phyloP scores from a whole-genome alignment of 2,113 vertebrate species.

The Rhombomys opimus region DNA sequence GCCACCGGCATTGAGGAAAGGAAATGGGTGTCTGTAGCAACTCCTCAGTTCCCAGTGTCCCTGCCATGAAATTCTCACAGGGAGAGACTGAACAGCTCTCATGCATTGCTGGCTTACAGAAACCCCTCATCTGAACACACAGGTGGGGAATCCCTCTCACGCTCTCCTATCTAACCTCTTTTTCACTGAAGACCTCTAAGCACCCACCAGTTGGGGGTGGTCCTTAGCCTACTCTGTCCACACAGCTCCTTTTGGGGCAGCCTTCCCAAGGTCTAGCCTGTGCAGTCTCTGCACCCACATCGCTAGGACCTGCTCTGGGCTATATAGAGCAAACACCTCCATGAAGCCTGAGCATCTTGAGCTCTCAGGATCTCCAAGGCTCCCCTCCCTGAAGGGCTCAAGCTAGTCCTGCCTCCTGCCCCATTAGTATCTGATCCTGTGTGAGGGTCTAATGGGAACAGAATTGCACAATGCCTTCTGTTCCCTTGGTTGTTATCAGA shows the following conservation, averaged over 20 bases:
- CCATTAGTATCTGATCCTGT: background rate
- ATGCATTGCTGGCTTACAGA: fast-evolving
- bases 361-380: background rate
- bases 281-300: background rate
- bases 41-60: background rate
- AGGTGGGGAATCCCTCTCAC: background rate
- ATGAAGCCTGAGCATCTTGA: background rate
- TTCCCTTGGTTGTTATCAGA: background rate
- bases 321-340: background rate
- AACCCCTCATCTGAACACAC: background rate
- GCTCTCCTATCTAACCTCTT: background rate
- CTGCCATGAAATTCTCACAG: fast-evolving
- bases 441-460: background rate
- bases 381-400: background rate
- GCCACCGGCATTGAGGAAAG: background rate
- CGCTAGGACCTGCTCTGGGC: no score
- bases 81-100: fast-evolving
- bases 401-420: background rate
- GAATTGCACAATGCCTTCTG: background rate
- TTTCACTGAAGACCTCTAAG: background rate
- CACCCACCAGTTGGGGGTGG: background rate
- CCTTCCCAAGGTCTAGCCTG: background rate
- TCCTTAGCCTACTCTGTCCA: fast-evolving
- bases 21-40: fast-evolving
- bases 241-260: background rate